Evolutionary conservation across 1,140 invertebrate genomes (phyloP).

Genomic region (Brachystomella parvula): DNA sequence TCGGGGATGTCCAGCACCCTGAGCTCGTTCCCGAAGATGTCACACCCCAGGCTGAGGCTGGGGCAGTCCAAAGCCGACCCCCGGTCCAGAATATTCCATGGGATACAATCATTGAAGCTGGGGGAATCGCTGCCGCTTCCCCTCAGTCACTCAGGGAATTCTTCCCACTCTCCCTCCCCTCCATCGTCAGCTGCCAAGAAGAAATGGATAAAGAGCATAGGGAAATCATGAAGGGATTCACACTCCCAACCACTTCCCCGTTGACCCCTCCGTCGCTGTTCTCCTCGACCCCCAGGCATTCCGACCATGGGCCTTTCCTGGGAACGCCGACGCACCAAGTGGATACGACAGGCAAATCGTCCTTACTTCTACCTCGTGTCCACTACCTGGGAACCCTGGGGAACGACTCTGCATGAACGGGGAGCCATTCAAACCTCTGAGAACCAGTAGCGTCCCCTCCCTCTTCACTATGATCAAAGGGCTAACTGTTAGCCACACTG

Average conservation of each 20-base stretch:
- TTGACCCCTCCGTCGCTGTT: background rate
- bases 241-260: background rate
- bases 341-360: background rate
- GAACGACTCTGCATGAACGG: conserved; percentile 2
- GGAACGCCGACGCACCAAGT: background rate
- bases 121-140: background rate
- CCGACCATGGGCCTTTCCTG: background rate
- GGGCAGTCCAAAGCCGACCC: background rate
- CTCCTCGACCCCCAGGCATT: background rate
- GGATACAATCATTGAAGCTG: background rate
- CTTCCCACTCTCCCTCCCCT: background rate
- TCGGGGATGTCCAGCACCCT: background rate
- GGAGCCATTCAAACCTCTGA: background rate
- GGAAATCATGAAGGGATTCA: background rate
- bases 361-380: background rate
- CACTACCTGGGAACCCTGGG: background rate
- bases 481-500: background rate
- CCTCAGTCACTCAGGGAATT: background rate
- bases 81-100: background rate
- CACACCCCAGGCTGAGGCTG: background rate
- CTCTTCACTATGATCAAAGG: background rate
- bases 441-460: background rate
- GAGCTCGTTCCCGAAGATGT: background rate
- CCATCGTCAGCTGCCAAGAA: background rate
- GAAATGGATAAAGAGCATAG: background rate